phyloP scores from a whole-genome alignment of 2,113 vertebrate species.

The Chaetodon auriga region DNA sequence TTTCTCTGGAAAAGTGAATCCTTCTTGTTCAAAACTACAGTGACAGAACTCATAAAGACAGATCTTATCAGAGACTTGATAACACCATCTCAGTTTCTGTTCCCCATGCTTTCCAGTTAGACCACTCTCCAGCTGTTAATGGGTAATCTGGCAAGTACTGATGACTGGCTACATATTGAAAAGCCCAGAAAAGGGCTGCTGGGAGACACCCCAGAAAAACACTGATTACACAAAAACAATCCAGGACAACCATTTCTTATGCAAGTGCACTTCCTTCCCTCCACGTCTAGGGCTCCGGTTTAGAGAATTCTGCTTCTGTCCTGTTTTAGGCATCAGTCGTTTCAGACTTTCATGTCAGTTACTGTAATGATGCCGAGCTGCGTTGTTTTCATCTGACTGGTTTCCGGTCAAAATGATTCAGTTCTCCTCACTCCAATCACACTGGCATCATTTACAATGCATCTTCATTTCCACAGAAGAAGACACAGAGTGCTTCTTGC shows the following conservation, averaged over 20 bases:
- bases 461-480: not conserved
- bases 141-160: not conserved
- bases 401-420: constrained; percentile 25
- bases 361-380: not conserved
- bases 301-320: not conserved
- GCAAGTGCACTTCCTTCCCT: not conserved
- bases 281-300: rapidly evolving
- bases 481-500: too few species aligned
- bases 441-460: not conserved
- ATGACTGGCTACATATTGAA: constrained; percentile 9
- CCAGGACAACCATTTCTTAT: not conserved
- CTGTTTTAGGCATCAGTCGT: not conserved
- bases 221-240: not conserved
- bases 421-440: constrained; percentile 22
- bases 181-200: constrained; percentile 18
- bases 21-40: not conserved
- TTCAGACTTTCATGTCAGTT: constrained; percentile 2
- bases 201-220: not conserved
- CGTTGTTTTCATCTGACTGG: constrained; percentile 41
- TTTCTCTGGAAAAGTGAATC: too few species aligned
- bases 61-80: not conserved
- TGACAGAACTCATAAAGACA: not conserved
- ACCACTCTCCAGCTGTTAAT: not conserved
- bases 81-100: not conserved
- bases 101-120: constrained; percentile 15